Evolutionary conservation across 2,888 invertebrate species (phyloP), one percentile per base, ranked within the genome.

Genomic region (Patella ulyssiponensis): DNA sequence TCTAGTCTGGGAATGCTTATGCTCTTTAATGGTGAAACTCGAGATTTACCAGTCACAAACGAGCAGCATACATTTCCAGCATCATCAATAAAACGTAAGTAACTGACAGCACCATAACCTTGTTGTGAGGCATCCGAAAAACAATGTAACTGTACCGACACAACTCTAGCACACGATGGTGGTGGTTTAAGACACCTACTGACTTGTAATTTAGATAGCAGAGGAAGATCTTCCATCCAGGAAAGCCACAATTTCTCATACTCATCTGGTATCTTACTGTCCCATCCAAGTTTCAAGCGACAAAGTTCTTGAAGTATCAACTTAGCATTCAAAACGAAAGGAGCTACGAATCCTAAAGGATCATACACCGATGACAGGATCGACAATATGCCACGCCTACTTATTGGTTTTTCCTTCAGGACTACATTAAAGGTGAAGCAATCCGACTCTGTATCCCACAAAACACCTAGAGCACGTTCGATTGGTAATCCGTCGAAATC

Each of bases 51-150:
- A 69, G 70, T 77, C 17, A 76, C 51, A 15, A 77, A 75, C 23
- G 77, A 20, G 27, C 75, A 75, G 7, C 53, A 44, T 23, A 77
- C 64, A 23, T 76, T 27, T 27, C 69, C 77, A 51, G 56, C 20
- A 14, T 20, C 44, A 51, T 76, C 69, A 9, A n/a, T 15, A 12
- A 58, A 12, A 15, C 77, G 75, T 1, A 77, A 15, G 27, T 77
- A 77, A 14, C 75, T 33, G 17, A 76, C 77, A n/a, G 69, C 44
- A 23, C 77, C 74, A 23, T 51, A 76, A 7, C 56, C 77, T n/a
- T 58, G 33, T 58, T 75, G n/a, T 17, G 77, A 77, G 23, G 58
- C 74, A 69, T 77, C 77, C 14, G 58, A 17, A 54, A 77, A 77
- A 64, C 75, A 74, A 64, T 77, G 77, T 7, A 77, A 53, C 51